Percentiles rank a stretch among this genome's conserved stretches.
Evolutionary conservation across 2,113 vertebrate genomes (phyloP).

Genomic region (Taxidea taxus): DNA sequence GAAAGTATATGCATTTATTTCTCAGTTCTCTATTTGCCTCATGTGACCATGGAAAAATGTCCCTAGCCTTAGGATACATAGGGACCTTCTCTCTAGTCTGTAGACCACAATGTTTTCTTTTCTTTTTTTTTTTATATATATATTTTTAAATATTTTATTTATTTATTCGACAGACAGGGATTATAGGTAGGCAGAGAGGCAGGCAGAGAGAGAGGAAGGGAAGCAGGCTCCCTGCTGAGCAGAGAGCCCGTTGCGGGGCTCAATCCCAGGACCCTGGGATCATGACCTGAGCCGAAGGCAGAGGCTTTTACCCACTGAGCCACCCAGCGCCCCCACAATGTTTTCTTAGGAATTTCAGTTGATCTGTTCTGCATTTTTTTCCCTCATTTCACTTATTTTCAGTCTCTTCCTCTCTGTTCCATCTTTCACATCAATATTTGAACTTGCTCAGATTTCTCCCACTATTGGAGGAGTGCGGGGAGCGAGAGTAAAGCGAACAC

Average conservation of each 20-base stretch:
- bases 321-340: too few relatives aligned
- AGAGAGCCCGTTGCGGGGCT: too few relatives aligned
- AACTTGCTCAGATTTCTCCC: not conserved
- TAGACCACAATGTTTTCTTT: not conserved
- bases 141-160: too few relatives aligned
- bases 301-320: too few relatives aligned
- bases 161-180: too few relatives aligned
- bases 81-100: not conserved
- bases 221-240: too few relatives aligned
- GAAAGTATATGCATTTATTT: not conserved
- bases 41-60: not conserved
- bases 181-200: too few relatives aligned
- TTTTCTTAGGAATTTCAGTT: not conserved
- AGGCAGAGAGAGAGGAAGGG: too few relatives aligned
- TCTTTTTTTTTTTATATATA: too few relatives aligned
- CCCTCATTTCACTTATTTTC: not conserved
- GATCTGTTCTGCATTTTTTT: not conserved
- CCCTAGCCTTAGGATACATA: not conserved
- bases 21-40: not conserved
- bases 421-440: not conserved
- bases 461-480: fast-evolving
- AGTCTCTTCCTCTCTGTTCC: not conserved
- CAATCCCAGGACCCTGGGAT: too few relatives aligned
- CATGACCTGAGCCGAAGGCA: too few relatives aligned
- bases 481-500: not conserved